Conservation (phyloP, 2,113 vertebrate species). For the Nestor notabilis region DNA sequence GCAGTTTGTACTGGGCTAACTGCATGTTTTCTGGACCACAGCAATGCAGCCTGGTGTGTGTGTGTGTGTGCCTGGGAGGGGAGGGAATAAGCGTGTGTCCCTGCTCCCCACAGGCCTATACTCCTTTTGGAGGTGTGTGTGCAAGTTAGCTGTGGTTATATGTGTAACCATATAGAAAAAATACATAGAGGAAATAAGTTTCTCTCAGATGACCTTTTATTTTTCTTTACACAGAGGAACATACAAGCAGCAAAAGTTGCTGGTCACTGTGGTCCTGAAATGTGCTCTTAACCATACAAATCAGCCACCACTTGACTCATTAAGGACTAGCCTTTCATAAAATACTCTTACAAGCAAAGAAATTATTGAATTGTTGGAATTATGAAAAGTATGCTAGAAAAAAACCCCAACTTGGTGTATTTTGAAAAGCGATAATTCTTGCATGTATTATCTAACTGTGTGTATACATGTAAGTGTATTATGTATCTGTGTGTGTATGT, state of each 20-base stretch:
- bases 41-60: neutral
- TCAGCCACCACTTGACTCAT: neutral
- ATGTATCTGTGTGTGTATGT: neutral
- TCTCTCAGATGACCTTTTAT: fast-evolving
- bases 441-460: neutral
- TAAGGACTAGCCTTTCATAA: neutral
- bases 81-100: neutral
- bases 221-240: neutral
- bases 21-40: fast-evolving
- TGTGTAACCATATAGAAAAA: neutral
- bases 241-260: neutral
- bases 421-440: neutral
- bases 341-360: neutral
- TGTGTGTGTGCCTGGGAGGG: neutral
- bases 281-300: neutral
- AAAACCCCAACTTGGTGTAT: neutral
- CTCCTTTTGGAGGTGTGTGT: fast-evolving
- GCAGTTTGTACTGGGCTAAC: neutral
- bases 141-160: neutral
- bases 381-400: neutral
- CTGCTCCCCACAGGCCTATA: neutral
- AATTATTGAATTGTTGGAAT: neutral
- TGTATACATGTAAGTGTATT: neutral
- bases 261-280: neutral
- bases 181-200: neutral